Evolutionary conservation across 2,888 invertebrate genomes (phyloP).

Genomic region (Leptarthrus brevirostris): DNA sequence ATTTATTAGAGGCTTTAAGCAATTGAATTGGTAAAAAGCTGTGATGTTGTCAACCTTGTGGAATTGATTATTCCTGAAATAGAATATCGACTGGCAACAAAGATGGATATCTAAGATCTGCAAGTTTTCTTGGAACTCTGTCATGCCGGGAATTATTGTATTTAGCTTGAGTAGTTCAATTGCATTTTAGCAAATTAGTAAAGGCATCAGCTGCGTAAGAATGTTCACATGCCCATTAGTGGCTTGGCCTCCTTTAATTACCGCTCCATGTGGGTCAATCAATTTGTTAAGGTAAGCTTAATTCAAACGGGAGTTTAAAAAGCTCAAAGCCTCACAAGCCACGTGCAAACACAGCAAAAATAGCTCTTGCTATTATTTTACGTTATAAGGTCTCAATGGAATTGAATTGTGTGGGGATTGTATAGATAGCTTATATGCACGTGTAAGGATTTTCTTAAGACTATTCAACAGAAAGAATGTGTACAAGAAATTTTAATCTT

Average conservation of each 20-base stretch:
- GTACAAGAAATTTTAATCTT: too few species aligned
- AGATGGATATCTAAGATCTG: constrained; percentile 3
- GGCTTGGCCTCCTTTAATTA: constrained; percentile 20
- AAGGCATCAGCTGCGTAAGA: constrained; percentile 1
- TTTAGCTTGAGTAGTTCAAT: neutral
- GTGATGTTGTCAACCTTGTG: constrained; percentile 20
- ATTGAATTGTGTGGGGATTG: neutral
- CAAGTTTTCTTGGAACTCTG: constrained; percentile 7
- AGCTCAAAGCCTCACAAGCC: neutral
- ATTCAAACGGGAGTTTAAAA: neutral
- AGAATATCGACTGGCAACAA: neutral
- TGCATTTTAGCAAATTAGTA: neutral
- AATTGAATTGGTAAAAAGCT: constrained; percentile 5
- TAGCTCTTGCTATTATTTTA: neutral
- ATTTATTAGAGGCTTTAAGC: constrained; percentile 10
- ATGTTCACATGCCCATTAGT: constrained; percentile 1
- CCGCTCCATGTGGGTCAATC: constrained; percentile 18
- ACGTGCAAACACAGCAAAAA: neutral
- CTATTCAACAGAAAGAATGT: too few species aligned
- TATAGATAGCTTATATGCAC: too few species aligned
- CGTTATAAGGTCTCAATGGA: neutral
- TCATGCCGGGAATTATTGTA: neutral
- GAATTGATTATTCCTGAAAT: constrained; percentile 24
- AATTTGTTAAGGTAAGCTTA: constrained; percentile 36
- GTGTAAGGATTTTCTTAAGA: too few species aligned